Evolutionary conservation across 2,113 vertebrate species (phyloP).

Genomic region (Pseudonaja textilis): DNA sequence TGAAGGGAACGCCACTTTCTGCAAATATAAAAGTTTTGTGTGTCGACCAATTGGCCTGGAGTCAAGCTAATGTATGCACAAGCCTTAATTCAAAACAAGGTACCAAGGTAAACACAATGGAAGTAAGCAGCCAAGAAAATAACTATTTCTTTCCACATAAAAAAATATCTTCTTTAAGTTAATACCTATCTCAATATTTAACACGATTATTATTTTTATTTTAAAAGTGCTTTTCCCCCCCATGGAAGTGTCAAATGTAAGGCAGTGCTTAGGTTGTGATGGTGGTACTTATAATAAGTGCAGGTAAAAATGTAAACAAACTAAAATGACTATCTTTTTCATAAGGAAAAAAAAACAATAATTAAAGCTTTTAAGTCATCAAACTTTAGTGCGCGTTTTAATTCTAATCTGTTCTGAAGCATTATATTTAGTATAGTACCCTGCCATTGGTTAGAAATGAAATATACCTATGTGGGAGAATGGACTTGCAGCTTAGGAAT

Average conservation of each 20-base stretch:
- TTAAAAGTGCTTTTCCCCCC: slow-evolving; percentile 40
- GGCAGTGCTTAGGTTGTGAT: slow-evolving; percentile 65
- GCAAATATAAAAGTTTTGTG: background rate
- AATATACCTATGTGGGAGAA: background rate
- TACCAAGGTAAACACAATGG: accelerated
- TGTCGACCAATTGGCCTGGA: background rate
- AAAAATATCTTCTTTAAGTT: background rate
- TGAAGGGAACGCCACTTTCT: background rate
- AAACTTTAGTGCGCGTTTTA: background rate
- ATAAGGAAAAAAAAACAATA: background rate
- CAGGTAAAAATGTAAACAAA: slow-evolving; percentile 52
- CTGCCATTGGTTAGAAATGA: background rate
- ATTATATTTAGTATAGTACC: background rate
- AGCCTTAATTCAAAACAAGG: background rate
- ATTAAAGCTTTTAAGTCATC: background rate
- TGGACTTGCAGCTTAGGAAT: background rate
- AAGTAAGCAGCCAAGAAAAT: slow-evolving; percentile 9
- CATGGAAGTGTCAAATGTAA: slow-evolving; percentile 46
- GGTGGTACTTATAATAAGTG: slow-evolving; percentile 66
- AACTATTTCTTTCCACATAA: background rate
- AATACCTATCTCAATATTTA: slow-evolving; percentile 30
- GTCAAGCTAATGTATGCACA: background rate
- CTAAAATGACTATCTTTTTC: slow-evolving; percentile 18
- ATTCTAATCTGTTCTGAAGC: background rate
- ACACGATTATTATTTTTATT: slow-evolving; percentile 43